Percentiles rank a stretch among this genome's conserved stretches.
Conservation (phyloP, 2,113 vertebrate species). For the Myiozetetes cayanensis region DNA sequence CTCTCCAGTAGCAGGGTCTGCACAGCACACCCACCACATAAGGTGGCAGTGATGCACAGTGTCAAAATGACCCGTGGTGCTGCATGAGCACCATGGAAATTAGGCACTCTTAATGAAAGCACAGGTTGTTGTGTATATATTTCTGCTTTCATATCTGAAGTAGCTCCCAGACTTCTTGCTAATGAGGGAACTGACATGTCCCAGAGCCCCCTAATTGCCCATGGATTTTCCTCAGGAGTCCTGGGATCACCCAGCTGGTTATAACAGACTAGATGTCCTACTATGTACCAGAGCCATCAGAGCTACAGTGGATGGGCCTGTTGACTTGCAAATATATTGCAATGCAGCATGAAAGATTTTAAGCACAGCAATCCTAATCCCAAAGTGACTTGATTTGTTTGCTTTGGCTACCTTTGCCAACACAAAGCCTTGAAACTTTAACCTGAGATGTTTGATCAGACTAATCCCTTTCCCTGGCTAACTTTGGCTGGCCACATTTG, state of each 20-base stretch:
- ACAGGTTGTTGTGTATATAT: fast-evolving
- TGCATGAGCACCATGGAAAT: not conserved
- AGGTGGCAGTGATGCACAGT: not conserved
- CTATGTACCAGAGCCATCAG: not conserved
- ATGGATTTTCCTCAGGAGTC: not conserved
- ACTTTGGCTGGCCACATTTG: not conserved
- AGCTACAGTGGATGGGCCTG: not conserved
- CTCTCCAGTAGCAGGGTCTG: not conserved
- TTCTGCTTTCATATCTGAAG: not conserved
- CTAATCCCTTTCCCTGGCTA: not conserved
- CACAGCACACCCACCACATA: not conserved
- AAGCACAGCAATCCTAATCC: not conserved
- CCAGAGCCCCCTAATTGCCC: not conserved
- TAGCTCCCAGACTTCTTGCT: not conserved
- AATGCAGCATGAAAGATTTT: not conserved
- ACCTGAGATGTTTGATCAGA: not conserved
- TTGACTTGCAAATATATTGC: not conserved
- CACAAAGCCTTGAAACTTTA: not conserved
- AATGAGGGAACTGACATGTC: not conserved
- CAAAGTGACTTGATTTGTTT: not conserved
- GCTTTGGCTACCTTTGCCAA: not conserved
- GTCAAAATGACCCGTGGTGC: not conserved
- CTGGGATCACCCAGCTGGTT: not conserved
- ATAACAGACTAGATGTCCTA: not conserved
- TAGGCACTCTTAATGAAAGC: not conserved